Percentiles rank a stretch among this genome's conserved stretches.
These are phyloP conservation scores for Anoplopoma fimbria DNA, from an alignment of 2,113 vertebrate species.

Conservation along the genomic window DNA sequence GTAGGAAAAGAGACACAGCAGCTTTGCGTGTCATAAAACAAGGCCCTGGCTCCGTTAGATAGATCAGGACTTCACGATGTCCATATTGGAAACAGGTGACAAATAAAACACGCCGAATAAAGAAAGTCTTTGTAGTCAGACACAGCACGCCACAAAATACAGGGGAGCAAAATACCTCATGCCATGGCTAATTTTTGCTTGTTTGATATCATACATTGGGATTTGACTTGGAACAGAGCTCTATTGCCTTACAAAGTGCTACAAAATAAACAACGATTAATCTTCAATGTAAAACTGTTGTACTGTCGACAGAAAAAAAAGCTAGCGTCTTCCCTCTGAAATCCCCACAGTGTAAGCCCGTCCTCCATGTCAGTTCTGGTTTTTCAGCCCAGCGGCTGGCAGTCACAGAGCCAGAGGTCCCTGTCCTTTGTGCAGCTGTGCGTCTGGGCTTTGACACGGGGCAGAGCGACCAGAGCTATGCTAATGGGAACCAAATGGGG, in stretches of 20 bases:
- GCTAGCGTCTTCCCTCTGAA: conserved; percentile 34
- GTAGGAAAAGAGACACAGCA: conserved; percentile 72
- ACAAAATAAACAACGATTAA: conserved; percentile 71
- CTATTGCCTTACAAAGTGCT: conserved; percentile 59
- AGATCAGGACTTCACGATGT: conserved; percentile 76
- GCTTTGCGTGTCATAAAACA: conserved; percentile 77
- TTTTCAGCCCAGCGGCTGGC: conserved; percentile 70
- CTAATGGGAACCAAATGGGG: conserved; percentile 85
- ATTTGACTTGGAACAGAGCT: conserved; percentile 62
- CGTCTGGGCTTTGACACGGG: conserved; percentile 78
- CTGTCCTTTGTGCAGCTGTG: conserved; percentile 81
- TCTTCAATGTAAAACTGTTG: conserved; percentile 39
- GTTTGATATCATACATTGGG: conserved; percentile 69
- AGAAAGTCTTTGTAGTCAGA: conserved; percentile 79
- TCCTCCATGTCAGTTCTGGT: conserved; percentile 75
- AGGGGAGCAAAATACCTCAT: conserved; percentile 68
- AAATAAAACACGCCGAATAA: conserved; percentile 77
- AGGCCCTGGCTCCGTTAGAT: conserved; percentile 66
- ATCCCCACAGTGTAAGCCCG: conserved; percentile 51
- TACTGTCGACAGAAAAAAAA: not conserved
- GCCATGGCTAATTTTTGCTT: conserved; percentile 75
- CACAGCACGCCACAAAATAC: conserved; percentile 71
- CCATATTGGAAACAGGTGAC: conserved; percentile 86
- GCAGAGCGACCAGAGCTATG: conserved; percentile 82
- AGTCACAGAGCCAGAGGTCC: conserved; percentile 74